Conservation (phyloP, 2,113 vertebrate genomes). For the Ictalurus punctatus region DNA sequence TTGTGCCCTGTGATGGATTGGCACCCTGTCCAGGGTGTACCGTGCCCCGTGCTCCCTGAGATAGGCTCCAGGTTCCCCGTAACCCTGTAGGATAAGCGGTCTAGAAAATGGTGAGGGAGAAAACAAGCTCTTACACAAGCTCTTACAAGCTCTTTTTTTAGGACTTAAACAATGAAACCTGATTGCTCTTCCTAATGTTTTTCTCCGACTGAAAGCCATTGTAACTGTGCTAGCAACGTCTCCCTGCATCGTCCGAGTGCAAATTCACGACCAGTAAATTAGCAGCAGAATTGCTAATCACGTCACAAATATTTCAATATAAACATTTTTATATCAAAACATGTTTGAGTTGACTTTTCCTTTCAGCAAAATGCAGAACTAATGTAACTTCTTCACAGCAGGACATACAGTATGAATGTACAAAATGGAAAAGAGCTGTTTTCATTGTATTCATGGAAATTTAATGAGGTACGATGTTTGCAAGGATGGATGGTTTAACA, state of each 20-base stretch:
- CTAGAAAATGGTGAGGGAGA: not conserved
- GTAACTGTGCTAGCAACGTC: not conserved
- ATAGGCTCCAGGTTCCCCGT: no score
- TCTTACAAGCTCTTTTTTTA: no score
- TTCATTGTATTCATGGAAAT: conserved; percentile 58
- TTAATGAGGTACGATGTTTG: conserved; percentile 55
- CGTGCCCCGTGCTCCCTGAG: no score
- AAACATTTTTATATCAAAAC: not conserved
- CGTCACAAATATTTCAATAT: not conserved
- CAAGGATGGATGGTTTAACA: not conserved
- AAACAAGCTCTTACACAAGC: not conserved
- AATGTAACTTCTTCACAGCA: conserved; percentile 47
- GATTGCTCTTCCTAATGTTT: not conserved
- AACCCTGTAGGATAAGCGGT: no score
- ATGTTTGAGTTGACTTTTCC: not conserved
- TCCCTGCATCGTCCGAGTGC: not conserved
- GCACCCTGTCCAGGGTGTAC: no score
- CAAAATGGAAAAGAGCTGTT: conserved; percentile 70
- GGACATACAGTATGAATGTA: conserved; percentile 26
- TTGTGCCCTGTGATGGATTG: no score
- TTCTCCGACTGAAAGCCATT: not conserved
- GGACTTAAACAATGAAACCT: not conserved
- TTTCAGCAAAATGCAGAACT: not conserved
- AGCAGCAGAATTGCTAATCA: not conserved
- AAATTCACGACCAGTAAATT: not conserved